phyloP scores from a whole-genome alignment of 1,140 invertebrate species.

The Ylistrum balloti region DNA sequence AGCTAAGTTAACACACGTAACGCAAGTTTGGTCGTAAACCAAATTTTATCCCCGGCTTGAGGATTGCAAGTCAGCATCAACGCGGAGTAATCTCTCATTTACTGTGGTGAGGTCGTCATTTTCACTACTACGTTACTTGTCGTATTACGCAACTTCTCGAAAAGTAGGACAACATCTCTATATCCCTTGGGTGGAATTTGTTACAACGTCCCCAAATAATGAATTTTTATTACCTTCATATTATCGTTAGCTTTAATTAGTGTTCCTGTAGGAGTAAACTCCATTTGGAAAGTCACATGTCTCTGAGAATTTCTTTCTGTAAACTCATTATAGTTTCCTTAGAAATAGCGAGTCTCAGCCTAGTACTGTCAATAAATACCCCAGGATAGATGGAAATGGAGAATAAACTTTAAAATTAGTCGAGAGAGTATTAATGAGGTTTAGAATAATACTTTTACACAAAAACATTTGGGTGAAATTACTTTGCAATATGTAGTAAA shows the following conservation, averaged over 20 bases:
- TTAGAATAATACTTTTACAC: conserved; percentile 3
- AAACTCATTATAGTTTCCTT: conserved; percentile 34
- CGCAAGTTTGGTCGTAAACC: conserved; percentile 30
- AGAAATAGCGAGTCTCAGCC: neutral
- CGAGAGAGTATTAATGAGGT: neutral
- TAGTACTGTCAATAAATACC: neutral
- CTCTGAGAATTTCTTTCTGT: conserved; percentile 27
- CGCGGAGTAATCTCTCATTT: conserved; percentile 32
- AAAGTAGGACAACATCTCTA: conserved; percentile 33
- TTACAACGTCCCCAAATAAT: conserved; percentile 34
- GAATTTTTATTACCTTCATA: conserved; percentile 30
- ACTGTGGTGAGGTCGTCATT: conserved; percentile 1
- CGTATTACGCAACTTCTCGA: conserved; percentile 37
- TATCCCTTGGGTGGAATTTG: neutral
- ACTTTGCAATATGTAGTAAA: neutral
- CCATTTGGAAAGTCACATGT: conserved; percentile 38
- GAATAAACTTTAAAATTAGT: conserved; percentile 36
- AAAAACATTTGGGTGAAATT: neutral
- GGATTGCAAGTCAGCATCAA: conserved; percentile 13
- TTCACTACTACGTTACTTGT: conserved; percentile 16
- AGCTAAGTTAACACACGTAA: conserved; percentile 38
- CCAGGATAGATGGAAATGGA: conserved; percentile 21
- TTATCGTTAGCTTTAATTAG: conserved; percentile 34
- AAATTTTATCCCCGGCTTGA: conserved; percentile 33
- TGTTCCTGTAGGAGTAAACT: conserved; percentile 27